These are phyloP conservation scores for Hippoglossus stenolepis DNA, from an alignment of 2,113 vertebrate genomes.

Conservation along the genomic window DNA sequence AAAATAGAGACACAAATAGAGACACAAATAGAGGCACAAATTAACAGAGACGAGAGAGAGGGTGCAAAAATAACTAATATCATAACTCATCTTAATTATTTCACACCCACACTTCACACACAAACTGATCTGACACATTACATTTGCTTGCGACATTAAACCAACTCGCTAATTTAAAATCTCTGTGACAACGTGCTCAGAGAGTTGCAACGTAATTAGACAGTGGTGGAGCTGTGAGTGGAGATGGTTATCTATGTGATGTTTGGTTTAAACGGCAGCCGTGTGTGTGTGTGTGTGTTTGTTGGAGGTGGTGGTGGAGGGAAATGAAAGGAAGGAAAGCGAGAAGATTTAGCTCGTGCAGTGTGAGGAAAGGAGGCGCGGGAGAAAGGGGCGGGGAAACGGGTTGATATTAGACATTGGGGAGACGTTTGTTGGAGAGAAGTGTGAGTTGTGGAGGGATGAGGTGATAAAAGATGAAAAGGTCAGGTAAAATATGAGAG, in stretches of 20 bases:
- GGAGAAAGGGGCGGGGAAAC: neutral
- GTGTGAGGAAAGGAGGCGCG: neutral
- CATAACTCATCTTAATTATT: conserved; percentile 35
- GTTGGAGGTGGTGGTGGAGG: neutral
- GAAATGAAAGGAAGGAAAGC: neutral
- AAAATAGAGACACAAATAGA: neutral
- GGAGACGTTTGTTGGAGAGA: neutral
- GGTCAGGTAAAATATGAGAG: neutral
- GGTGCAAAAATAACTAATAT: conserved; percentile 18
- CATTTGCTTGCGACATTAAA: conserved; percentile 36
- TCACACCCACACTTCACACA: neutral
- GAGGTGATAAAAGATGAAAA: neutral
- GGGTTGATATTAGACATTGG: neutral
- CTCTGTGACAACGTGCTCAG: conserved; percentile 19
- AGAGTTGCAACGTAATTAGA: conserved; percentile 44
- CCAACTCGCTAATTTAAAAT: conserved; percentile 41
- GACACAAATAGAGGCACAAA: neutral
- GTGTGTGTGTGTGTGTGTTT: neutral
- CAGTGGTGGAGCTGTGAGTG: conserved; percentile 14
- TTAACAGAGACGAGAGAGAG: neutral
- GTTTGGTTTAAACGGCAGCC: conserved; percentile 21
- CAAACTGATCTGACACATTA: conserved; percentile 28
- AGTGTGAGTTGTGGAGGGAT: neutral
- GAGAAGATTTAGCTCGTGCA: neutral
- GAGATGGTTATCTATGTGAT: conserved; percentile 49